These are phyloP conservation scores for Kryphioiulus occultus DNA, from an alignment of 2,888 invertebrate species.

Conservation along the genomic window DNA sequence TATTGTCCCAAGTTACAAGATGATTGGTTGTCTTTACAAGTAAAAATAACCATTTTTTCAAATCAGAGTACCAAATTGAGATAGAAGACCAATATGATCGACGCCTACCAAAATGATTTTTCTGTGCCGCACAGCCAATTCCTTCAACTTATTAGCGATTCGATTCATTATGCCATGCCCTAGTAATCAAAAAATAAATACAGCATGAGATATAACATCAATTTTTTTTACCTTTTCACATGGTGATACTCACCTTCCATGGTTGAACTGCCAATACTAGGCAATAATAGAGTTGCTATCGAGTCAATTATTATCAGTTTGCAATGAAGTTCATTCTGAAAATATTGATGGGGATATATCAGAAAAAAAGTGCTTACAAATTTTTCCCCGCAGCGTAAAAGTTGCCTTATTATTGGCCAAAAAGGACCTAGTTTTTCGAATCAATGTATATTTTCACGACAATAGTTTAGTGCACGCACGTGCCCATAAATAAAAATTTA, in stretches of 20 bases:
- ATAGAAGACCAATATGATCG: too few species aligned
- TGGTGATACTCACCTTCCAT: background rate
- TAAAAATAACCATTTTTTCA: background rate
- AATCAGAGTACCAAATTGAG: too few species aligned
- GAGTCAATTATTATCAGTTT: slow-evolving; percentile 48
- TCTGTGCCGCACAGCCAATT: background rate
- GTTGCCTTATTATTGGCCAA: too few species aligned
- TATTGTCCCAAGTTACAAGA: slow-evolving; percentile 25
- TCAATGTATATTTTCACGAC: too few species aligned
- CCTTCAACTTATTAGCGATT: slow-evolving; percentile 39
- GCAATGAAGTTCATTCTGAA: background rate
- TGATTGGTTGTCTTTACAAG: slow-evolving; percentile 46
- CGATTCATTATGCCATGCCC: slow-evolving; percentile 46
- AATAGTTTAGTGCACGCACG: too few species aligned
- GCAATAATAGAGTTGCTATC: slow-evolving; percentile 17
- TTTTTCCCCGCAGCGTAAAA: too few species aligned
- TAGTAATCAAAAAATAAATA: background rate
- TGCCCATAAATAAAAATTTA: background rate
- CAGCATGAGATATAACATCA: background rate
- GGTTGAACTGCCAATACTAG: background rate
- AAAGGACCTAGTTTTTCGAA: too few species aligned
- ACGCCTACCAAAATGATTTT: slow-evolving; percentile 43
- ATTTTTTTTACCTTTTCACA: background rate
- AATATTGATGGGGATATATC: background rate
- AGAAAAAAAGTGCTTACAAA: background rate